A percentile compares a stretch with the other conserved stretches of the same genome.
Evolutionary conservation across 2,888 invertebrate species (phyloP).

Genomic region (Ferrisia virgata): DNA sequence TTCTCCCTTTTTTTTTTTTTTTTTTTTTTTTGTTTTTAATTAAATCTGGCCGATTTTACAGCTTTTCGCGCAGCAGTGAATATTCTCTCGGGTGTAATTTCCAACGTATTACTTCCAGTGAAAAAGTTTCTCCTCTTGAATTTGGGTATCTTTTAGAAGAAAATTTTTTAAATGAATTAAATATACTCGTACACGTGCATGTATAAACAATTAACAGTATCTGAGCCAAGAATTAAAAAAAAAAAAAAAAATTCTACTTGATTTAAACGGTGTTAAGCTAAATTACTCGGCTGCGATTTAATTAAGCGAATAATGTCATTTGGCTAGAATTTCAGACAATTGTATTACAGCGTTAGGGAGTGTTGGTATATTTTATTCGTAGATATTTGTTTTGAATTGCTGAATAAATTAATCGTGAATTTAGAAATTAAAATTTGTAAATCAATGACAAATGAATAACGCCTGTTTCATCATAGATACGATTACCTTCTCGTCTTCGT

Average conservation of each 20-base stretch:
- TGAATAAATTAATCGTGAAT: neutral
- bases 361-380: neutral
- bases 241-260: neutral
- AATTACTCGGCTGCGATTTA: neutral
- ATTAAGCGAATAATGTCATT: neutral
- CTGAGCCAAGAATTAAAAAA: neutral
- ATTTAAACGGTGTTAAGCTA: neutral
- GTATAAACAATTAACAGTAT: neutral
- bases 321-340: neutral
- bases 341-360: neutral
- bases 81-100: neutral
- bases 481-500: neutral
- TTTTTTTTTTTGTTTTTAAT: neutral
- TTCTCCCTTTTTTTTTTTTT: neutral
- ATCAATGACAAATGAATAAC: slow-evolving; percentile 2
- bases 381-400: neutral
- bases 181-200: neutral
- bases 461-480: neutral
- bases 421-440: neutral
- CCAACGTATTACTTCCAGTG: neutral
- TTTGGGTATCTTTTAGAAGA: neutral
- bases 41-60: neutral
- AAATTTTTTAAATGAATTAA: neutral
- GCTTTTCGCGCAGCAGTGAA: neutral
- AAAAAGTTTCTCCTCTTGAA: neutral